Percentiles rank a stretch among this genome's conserved stretches.
phyloP scores from a whole-genome alignment of 2,797 vertebrate species.

The Tachyglossus aculeatus region DNA sequence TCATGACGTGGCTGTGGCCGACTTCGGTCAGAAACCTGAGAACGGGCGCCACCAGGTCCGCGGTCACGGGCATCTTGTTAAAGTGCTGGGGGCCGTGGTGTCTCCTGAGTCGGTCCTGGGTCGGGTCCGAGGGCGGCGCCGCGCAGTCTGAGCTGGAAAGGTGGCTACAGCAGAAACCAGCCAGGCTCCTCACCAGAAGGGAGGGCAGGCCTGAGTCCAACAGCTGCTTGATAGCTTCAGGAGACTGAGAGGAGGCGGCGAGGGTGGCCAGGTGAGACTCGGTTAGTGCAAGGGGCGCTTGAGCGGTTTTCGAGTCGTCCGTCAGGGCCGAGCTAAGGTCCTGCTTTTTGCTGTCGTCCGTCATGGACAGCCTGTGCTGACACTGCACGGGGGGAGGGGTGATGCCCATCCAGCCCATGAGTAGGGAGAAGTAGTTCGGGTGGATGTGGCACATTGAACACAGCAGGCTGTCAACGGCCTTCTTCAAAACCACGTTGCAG shows the following conservation, averaged over 20 bases:
- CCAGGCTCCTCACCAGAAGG: constrained; percentile 91
- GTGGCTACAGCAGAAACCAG: constrained; percentile 90
- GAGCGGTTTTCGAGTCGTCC: constrained; percentile 95
- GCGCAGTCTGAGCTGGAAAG: constrained; percentile 86
- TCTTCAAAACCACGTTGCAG: constrained; percentile 96
- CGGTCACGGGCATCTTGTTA: constrained; percentile 82
- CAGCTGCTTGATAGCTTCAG: constrained; percentile 94
- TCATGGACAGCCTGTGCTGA: constrained; percentile 92
- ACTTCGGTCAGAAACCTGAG: constrained; percentile 96
- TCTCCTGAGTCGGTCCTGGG: constrained; percentile 84
- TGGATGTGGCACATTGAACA: constrained; percentile 98
- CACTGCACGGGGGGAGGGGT: constrained; percentile 82
- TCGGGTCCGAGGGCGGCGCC: constrained; percentile 76
- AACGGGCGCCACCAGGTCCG: constrained; percentile 93
- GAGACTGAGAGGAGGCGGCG: constrained; percentile 95
- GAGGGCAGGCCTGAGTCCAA: constrained; percentile 94
- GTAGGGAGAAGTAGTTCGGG: constrained; percentile 95
- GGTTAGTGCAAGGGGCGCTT: constrained; percentile 85
- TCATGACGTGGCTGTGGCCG: constrained; percentile 97
- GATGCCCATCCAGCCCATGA: constrained; percentile 99
- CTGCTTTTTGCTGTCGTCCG: constrained; percentile 96
- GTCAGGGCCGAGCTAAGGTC: constrained; percentile 88
- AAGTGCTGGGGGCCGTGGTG: constrained; percentile 82
- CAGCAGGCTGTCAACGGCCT: constrained; percentile 96
- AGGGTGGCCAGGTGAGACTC: constrained; percentile 94